Evolutionary conservation across 2,888 invertebrate genomes (phyloP).

Genomic region (Rhagium mordax): DNA sequence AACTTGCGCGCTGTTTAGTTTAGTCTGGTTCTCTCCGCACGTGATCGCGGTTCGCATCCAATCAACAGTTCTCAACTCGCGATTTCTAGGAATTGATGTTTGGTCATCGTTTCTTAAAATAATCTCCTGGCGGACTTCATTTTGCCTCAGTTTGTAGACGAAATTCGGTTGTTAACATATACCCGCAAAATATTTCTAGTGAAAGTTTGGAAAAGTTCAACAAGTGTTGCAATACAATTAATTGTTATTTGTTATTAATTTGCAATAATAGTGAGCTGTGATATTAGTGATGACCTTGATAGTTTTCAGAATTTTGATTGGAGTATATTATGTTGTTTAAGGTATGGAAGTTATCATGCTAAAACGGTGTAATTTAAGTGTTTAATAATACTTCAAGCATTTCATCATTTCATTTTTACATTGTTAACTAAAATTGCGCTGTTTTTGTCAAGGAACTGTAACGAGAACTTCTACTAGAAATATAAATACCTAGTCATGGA

Average conservation of each 20-base stretch:
- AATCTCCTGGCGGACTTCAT: conserved; percentile 57
- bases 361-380: conserved; percentile 8
- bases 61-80: conserved; percentile 48
- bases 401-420: conserved; percentile 21
- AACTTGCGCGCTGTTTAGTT: conserved; percentile 43
- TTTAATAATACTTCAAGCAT: conserved; percentile 2
- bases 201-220: conserved; percentile 42
- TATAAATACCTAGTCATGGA: conserved; percentile 64
- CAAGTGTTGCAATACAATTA: conserved; percentile 7
- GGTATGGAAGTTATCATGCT: conserved; percentile 39
- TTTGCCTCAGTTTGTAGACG: conserved; percentile 43
- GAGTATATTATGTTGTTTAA: conserved; percentile 49
- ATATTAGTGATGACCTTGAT: conserved; percentile 36
- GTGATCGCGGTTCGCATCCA: conserved; percentile 48
- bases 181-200: conserved; percentile 37
- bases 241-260: conserved; percentile 25
- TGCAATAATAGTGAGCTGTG: conserved; percentile 28
- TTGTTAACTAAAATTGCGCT: conserved; percentile 41
- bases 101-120: conserved; percentile 67
- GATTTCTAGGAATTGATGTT: conserved; percentile 63
- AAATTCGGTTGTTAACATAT: conserved; percentile 16
- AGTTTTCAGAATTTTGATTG: conserved; percentile 40
- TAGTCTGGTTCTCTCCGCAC: conserved; percentile 36
- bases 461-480: conserved; percentile 47
- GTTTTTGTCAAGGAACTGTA: conserved; percentile 45